Base-by-base conservation (phyloP, 2,888 invertebrate species). In the Drosophila yooni region DNA sequence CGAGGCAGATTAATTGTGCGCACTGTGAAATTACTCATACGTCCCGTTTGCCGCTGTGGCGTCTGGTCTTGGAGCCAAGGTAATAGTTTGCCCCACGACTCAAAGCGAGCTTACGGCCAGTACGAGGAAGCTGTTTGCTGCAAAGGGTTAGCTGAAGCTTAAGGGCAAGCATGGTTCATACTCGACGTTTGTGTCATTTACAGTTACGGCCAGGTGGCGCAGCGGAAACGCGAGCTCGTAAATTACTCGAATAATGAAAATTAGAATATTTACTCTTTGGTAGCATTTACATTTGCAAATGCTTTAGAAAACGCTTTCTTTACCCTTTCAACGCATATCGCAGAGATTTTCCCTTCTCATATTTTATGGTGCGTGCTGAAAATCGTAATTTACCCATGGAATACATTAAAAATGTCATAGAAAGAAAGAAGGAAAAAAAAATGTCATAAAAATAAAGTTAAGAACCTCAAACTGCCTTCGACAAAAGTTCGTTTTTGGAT, bases 171-270 rank as follows among this genome's bases (percentile, higher is more conserved):
- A 65, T 58, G 79, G 48, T 59, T 74, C 54, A 74, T 67, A 54
- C 51, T 21, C 36, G 38, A 57, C 53, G 64, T 31, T 63, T 64
- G 50, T 81, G 77, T 69, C 70, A 68, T 74, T 68, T 70, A 63
- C 63, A 59, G 69, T 66, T 70, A 50, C 64, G 58, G 60, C 67
- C 70, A 70, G 80, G 68, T 71, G 75, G 67, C 48, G 64, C 51
- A 56, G 48, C 90, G 84, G 84, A 84, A 88, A 66, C 74, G 69
- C 57, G 40, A 60, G 62, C 87, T 86, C 84, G 87, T 84, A 90
- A 84, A 84, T 84, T 88, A 84, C 86, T 76, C 70, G 77, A 88
- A 90, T 88, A 90, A 84, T 90, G 90, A 73, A 85, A 84, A 85
- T 88, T 85, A 76, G 81, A 90, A 83, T 86, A 90, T 90, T 84